Evolutionary conservation across 2,797 vertebrate genomes (phyloP).

Genomic region (Momotus momota): DNA sequence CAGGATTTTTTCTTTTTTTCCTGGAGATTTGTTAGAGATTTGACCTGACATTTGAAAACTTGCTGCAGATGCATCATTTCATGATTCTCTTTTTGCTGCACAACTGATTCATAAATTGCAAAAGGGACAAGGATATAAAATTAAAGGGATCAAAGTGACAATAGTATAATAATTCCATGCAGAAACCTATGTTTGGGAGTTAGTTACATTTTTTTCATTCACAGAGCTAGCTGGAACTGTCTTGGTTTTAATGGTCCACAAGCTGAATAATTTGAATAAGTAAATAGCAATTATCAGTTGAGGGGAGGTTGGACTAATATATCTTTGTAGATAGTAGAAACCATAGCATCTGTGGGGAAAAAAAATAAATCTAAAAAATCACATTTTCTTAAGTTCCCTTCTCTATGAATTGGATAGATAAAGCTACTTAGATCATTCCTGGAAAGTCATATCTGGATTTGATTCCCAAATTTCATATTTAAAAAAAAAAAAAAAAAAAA

Average conservation of each 20-base stretch:
- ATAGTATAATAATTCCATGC: not conserved
- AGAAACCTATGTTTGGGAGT: not conserved
- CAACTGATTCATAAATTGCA: not conserved
- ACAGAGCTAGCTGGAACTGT: not conserved
- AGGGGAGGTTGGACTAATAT: not conserved
- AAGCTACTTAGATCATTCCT: not conserved
- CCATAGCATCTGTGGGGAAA: not conserved
- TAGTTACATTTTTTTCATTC: not conserved
- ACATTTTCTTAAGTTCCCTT: not conserved
- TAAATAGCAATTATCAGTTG: rapidly evolving
- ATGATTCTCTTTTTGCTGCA: not conserved
- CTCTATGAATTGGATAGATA: not conserved
- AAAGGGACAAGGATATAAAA: not conserved
- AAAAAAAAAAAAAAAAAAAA: not conserved
- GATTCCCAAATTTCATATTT: not conserved
- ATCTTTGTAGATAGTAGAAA: not conserved
- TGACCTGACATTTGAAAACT: not conserved
- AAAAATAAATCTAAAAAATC: too few relatives aligned
- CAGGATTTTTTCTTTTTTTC: not conserved
- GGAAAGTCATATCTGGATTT: not conserved
- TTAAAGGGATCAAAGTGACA: not conserved
- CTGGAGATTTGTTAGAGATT: not conserved
- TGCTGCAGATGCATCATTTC: not conserved
- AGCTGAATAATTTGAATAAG: not conserved
- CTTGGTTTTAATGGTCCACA: not conserved